Percentiles rank a stretch among this genome's conserved stretches.
Evolutionary conservation across 2,888 invertebrate species (phyloP).

Genomic region (Erpobdella octoculata): DNA sequence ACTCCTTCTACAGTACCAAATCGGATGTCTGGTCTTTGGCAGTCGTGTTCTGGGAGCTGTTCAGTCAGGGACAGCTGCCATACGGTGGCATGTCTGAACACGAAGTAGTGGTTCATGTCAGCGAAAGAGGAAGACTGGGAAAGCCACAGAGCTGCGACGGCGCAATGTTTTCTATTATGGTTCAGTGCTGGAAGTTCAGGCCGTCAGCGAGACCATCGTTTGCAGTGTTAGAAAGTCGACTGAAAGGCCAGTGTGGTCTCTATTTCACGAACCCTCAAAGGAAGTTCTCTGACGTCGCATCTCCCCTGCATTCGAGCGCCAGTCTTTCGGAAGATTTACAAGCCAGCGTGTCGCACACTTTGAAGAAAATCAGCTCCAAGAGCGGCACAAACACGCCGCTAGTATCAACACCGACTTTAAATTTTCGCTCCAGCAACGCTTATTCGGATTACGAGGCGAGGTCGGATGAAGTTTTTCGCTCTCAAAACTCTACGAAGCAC

Average conservation of each 20-base stretch:
- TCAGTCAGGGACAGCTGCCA: slow-evolving; percentile 37
- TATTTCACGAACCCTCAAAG: slow-evolving; percentile 33
- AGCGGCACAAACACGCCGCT: slow-evolving; percentile 12
- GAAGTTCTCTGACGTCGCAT: neutral
- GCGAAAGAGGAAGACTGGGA: slow-evolving; percentile 38
- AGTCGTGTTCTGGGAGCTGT: slow-evolving; percentile 39
- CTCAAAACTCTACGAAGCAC: neutral
- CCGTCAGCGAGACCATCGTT: slow-evolving; percentile 36
- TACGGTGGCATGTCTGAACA: slow-evolving; percentile 36
- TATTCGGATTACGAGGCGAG: neutral
- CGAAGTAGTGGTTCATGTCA: slow-evolving; percentile 36
- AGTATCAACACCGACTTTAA: neutral
- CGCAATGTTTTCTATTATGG: slow-evolving; percentile 37
- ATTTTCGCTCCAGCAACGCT: neutral
- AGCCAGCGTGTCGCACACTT: neutral
- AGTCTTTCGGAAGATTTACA: neutral
- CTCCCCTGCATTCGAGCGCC: neutral
- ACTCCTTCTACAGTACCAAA: slow-evolving; percentile 38
- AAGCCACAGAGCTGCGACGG: slow-evolving; percentile 37
- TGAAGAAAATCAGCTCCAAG: neutral
- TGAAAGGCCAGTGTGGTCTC: slow-evolving; percentile 38
- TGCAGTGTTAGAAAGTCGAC: slow-evolving; percentile 34
- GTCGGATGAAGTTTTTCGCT: neutral
- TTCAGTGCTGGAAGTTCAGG: slow-evolving; percentile 36
- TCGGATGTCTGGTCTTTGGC: slow-evolving; percentile 40